Conservation (phyloP, 2,888 invertebrate species). For the Melanotus villosus region DNA sequence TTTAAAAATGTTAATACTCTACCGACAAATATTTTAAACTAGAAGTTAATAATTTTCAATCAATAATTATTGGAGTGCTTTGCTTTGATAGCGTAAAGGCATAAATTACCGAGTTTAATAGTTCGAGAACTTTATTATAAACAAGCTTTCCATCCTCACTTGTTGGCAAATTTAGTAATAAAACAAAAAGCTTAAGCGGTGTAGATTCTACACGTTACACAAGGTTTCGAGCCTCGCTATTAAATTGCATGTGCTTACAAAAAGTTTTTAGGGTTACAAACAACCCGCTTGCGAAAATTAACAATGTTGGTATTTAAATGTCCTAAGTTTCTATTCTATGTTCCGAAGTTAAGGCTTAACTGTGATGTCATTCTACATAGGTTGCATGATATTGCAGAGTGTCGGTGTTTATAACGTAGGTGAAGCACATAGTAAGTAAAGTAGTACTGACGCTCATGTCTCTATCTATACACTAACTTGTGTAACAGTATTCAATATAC, state of each 20-base stretch:
- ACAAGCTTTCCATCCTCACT: not conserved
- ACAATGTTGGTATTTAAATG: constrained; percentile 26
- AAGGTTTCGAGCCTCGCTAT: not conserved
- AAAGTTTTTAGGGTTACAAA: not conserved
- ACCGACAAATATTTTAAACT: too few species aligned
- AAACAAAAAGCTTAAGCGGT: not conserved
- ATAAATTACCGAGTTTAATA: not conserved
- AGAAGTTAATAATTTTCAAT: too few species aligned
- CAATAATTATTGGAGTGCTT: too few species aligned
- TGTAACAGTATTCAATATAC: constrained; percentile 31
- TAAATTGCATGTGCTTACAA: not conserved
- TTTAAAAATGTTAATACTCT: too few species aligned
- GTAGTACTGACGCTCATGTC: not conserved
- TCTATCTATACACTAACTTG: constrained; percentile 15
- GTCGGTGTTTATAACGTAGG: constrained; percentile 14
- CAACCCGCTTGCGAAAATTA: constrained; percentile 7
- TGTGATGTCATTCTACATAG: constrained; percentile 17
- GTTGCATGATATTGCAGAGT: not conserved
- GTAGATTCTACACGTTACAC: not conserved
- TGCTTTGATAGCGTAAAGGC: too few species aligned
- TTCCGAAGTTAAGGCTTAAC: constrained; percentile 25
- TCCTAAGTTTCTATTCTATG: too few species aligned
- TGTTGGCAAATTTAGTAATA: not conserved
- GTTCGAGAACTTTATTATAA: not conserved
- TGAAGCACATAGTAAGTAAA: not conserved